A percentile compares a stretch with the other conserved stretches of the same genome.
These are phyloP conservation scores for Lethrus apterus DNA, from an alignment of 1,140 invertebrate species.

Conservation along the genomic window DNA sequence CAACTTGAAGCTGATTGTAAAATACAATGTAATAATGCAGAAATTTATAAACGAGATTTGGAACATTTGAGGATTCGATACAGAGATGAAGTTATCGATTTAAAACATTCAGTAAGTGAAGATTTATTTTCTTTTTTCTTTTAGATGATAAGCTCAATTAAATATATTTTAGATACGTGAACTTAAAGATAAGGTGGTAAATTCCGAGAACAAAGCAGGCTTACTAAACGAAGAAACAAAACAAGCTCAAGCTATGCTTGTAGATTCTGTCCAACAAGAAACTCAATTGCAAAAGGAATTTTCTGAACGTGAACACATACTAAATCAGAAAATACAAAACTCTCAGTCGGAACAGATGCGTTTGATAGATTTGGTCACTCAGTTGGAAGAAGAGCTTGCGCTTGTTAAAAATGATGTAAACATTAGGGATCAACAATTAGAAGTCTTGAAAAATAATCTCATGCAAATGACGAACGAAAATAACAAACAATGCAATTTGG, in stretches of 20 bases:
- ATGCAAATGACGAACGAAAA: conserved; percentile 2
- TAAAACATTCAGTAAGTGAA: conserved; percentile 7
- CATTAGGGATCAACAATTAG: conserved; percentile 12
- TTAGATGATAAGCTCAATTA: not conserved
- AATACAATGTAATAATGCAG: conserved; percentile 1
- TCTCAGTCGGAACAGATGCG: conserved; percentile 14
- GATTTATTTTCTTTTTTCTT: not conserved
- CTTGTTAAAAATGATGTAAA: conserved; percentile 15
- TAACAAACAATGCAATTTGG: conserved; percentile 15
- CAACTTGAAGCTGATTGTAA: conserved; percentile 8
- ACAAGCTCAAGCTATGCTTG: not conserved
- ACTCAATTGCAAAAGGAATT: conserved; percentile 8
- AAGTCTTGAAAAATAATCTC: not conserved
- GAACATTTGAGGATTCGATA: conserved; percentile 3
- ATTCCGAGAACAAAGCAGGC: conserved; percentile 5
- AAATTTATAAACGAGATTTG: conserved; percentile 6
- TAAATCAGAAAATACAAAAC: conserved; percentile 5
- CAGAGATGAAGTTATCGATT: conserved; percentile 7
- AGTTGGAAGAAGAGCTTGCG: conserved; percentile 15
- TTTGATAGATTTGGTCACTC: conserved; percentile 15
- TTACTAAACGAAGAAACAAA: conserved; percentile 3
- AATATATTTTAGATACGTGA: conserved; percentile 5
- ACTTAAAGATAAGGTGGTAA: conserved; percentile 2
- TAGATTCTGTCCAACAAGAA: conserved; percentile 2
- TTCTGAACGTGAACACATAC: not conserved